Conservation (phyloP, 1,140 invertebrate genomes). For the Sinonovacula constricta region DNA sequence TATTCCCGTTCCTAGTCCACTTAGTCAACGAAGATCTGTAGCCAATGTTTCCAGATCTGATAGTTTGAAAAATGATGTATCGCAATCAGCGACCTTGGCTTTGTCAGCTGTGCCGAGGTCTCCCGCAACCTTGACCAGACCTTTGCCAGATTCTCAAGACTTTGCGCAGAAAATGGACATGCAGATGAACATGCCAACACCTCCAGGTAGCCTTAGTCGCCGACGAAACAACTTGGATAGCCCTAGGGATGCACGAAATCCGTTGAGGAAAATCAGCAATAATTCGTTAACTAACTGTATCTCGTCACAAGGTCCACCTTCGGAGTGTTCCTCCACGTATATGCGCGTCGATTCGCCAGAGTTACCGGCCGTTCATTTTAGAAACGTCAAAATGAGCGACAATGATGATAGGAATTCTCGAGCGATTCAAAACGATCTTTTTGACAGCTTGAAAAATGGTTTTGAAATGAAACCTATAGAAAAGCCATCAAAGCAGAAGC, state of each 20-base stretch:
- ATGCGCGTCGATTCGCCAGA: slow-evolving; percentile 68
- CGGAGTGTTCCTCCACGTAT: slow-evolving; percentile 58
- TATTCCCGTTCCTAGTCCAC: not conserved
- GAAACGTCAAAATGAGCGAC: slow-evolving; percentile 69
- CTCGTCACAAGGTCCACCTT: slow-evolving; percentile 60
- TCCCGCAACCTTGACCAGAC: slow-evolving; percentile 22
- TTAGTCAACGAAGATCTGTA: not conserved
- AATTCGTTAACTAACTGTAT: slow-evolving; percentile 69
- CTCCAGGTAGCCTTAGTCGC: slow-evolving; percentile 71
- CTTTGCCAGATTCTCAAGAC: slow-evolving; percentile 18
- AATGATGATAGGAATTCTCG: slow-evolving; percentile 39
- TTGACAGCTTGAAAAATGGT: slow-evolving; percentile 67
- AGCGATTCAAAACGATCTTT: slow-evolving; percentile 67
- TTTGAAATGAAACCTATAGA: slow-evolving; percentile 19
- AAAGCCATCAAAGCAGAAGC: slow-evolving; percentile 15
- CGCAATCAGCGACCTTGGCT: slow-evolving; percentile 26
- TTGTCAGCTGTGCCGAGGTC: slow-evolving; percentile 30
- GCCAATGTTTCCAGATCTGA: not conserved
- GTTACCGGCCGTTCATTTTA: slow-evolving; percentile 74
- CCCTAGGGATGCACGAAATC: slow-evolving; percentile 59
- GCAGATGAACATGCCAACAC: slow-evolving; percentile 62
- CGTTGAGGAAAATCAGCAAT: slow-evolving; percentile 63
- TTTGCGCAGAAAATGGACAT: slow-evolving; percentile 44
- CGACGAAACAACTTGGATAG: slow-evolving; percentile 67
- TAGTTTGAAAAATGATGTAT: not conserved